Evolutionary conservation across 1,140 invertebrate genomes (phyloP).

Genomic region (Lepidurus apus): DNA sequence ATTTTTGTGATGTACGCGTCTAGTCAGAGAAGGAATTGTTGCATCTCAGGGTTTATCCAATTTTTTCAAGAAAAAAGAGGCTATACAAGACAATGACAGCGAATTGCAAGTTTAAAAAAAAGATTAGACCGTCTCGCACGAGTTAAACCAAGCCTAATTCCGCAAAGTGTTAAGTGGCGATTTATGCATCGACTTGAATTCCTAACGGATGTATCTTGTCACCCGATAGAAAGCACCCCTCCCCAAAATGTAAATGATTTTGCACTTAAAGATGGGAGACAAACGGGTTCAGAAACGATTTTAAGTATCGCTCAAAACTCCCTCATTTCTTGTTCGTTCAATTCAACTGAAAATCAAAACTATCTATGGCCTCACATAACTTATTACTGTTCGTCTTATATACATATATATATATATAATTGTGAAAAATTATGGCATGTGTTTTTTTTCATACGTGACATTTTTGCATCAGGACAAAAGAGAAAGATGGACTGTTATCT

Average conservation of each 20-base stretch:
- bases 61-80: background rate
- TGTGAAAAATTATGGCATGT: background rate
- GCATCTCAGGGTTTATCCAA: slow-evolving; percentile 13
- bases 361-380: slow-evolving; percentile 19
- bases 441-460: background rate
- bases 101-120: background rate
- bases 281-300: slow-evolving; percentile 4
- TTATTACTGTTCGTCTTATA: slow-evolving; percentile 22
- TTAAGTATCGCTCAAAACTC: slow-evolving; percentile 16
- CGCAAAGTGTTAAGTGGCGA: background rate
- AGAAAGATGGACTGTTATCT: no score
- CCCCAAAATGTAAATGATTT: background rate
- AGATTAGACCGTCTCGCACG: background rate
- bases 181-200: background rate
- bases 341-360: slow-evolving; percentile 22
- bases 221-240: background rate
- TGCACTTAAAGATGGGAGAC: background rate
- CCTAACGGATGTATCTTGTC: background rate
- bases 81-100: slow-evolving; percentile 18
- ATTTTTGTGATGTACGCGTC: slow-evolving; percentile 1
- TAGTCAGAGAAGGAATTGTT: slow-evolving; percentile 22
- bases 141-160: background rate
- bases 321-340: slow-evolving; percentile 5
- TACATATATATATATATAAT: slow-evolving; percentile 10
- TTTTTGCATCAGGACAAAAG: no score